Percentiles rank a stretch among this genome's conserved stretches.
These are phyloP conservation scores for Pogonocherus hispidulus DNA, from an alignment of 2,888 invertebrate genomes.

Conservation along the genomic window DNA sequence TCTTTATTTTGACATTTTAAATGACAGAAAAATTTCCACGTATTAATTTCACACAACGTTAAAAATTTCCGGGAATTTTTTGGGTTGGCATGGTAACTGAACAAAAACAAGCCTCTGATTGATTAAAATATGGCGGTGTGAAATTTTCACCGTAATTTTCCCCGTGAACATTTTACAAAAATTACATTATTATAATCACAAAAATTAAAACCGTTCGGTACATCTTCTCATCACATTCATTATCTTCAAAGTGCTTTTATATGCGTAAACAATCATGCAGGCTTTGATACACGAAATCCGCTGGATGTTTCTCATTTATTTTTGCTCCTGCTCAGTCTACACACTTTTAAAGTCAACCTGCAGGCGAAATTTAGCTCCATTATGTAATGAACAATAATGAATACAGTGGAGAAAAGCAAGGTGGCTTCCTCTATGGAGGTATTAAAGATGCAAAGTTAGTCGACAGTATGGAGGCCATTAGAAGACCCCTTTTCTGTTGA, in stretches of 20 bases:
- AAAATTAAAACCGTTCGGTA: background rate
- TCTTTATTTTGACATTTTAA: no score
- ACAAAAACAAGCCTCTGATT: no score
- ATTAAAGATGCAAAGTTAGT: slow-evolving; percentile 23
- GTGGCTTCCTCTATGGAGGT: slow-evolving; percentile 6
- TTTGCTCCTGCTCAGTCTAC: background rate
- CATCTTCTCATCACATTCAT: background rate
- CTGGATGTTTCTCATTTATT: background rate
- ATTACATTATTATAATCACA: background rate
- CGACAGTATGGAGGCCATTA: slow-evolving; percentile 27
- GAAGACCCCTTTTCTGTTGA: slow-evolving; percentile 23
- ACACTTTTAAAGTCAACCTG: background rate
- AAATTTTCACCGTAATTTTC: no score
- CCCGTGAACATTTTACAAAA: background rate
- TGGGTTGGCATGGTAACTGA: no score
- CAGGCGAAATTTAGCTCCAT: background rate
- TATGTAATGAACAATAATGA: slow-evolving; percentile 13
- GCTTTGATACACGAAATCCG: background rate
- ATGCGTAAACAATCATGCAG: background rate
- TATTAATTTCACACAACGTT: no score
- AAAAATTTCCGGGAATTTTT: no score
- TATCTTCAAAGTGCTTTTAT: background rate
- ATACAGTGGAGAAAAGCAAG: slow-evolving; percentile 6
- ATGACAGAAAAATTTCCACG: no score
- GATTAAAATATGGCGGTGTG: no score